These are phyloP conservation scores for Lamprologus sp. DNA, from an alignment of 2,113 vertebrate species.

Conservation along the genomic window DNA sequence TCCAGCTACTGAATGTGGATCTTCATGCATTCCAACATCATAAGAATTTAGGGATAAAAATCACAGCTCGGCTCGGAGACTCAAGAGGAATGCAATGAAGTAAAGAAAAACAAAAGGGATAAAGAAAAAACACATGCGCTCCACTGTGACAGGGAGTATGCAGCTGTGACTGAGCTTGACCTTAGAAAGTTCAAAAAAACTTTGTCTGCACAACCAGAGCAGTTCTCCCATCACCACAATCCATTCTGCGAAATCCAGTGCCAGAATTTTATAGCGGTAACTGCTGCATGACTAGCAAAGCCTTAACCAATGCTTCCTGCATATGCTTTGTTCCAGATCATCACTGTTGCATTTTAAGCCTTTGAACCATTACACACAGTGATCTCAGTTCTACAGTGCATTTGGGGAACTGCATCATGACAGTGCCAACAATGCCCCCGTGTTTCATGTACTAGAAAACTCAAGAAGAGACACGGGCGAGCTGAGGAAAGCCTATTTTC, in stretches of 20 bases:
- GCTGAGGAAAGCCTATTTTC: constrained; percentile 26
- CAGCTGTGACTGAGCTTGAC: constrained; percentile 23
- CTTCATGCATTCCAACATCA: not conserved
- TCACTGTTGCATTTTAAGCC: not conserved
- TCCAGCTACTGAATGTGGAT: constrained; percentile 28
- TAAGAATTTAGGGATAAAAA: constrained; percentile 6
- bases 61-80: constrained; percentile 31
- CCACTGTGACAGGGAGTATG: constrained; percentile 3
- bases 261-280: constrained; percentile 30
- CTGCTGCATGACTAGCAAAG: constrained; percentile 1
- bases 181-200: not conserved
- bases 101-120: constrained; percentile 33
- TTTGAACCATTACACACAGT: not conserved
- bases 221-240: not conserved
- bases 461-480: not conserved
- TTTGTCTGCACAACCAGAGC: not conserved
- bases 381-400: not conserved
- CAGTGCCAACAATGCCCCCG: constrained; percentile 7
- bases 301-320: not conserved
- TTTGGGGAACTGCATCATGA: constrained; percentile 8
- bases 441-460: not conserved
- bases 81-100: constrained; percentile 50
- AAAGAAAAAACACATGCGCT: constrained; percentile 9
- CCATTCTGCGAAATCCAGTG: not conserved
- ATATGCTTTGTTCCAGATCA: constrained; percentile 3